Percentiles rank a stretch among this genome's conserved stretches.
phyloP scores from a whole-genome alignment of 1,140 invertebrate species.

The Pseudomyrmex flavicornis region DNA sequence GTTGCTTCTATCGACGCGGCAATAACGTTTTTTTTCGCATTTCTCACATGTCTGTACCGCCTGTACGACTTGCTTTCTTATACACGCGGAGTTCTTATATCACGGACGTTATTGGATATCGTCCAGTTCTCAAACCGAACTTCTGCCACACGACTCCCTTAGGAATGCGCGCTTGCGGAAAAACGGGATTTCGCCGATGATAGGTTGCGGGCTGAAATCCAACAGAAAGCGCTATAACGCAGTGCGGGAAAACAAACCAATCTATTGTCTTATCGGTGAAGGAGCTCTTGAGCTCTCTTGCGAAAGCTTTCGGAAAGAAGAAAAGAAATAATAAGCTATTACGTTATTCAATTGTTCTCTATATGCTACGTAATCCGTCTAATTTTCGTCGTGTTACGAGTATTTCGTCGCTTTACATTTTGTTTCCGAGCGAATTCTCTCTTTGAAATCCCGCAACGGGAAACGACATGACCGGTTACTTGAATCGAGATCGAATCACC shows the following conservation, averaged over 20 bases:
- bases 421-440: neutral
- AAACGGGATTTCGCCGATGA: conserved; percentile 32
- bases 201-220: neutral
- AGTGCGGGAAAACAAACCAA: neutral
- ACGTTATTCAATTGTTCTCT: too few species aligned
- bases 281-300: neutral
- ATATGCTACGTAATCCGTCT: too few species aligned
- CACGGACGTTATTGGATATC: conserved; percentile 29
- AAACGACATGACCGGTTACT: conserved; percentile 16
- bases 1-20: neutral
- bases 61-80: conserved; percentile 6
- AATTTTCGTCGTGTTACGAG: too few species aligned
- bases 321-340: neutral
- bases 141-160: neutral
- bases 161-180: neutral
- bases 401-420: too few species aligned
- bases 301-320: neutral
- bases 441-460: neutral
- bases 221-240: neutral
- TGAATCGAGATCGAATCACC: conserved; percentile 42
- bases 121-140: conserved; percentile 27
- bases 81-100: conserved; percentile 18
- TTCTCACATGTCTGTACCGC: neutral
- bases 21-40: conserved; percentile 32
- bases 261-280: neutral